Evolutionary conservation across 2,113 vertebrate genomes (phyloP).

Genomic region (Gambusia affinis): DNA sequence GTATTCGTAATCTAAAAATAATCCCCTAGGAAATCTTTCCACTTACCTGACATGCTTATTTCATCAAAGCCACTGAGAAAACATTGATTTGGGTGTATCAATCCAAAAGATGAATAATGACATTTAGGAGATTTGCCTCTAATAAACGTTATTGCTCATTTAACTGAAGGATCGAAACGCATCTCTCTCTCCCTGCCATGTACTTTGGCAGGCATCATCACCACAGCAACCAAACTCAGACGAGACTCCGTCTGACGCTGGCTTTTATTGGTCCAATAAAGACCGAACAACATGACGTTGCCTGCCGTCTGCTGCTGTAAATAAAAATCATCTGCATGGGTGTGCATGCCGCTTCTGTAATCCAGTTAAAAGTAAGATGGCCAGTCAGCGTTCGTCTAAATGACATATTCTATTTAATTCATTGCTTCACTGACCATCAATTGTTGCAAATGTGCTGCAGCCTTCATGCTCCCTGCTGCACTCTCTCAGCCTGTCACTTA

Average conservation of each 20-base stretch:
- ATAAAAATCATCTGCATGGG: conserved; percentile 30
- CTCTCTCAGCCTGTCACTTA: conserved; percentile 25
- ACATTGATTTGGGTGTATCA: neutral
- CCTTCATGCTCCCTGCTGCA: conserved; percentile 14
- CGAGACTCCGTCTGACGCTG: conserved; percentile 34
- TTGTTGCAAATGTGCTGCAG: conserved; percentile 29
- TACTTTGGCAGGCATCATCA: conserved; percentile 45
- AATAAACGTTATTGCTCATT: conserved; percentile 6
- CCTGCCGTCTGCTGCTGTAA: conserved; percentile 45
- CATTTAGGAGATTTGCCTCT: neutral
- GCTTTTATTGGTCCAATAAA: conserved; percentile 62
- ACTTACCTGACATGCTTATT: neutral
- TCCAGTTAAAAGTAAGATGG: conserved; percentile 35
- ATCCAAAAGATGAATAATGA: neutral
- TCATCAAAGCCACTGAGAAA: neutral
- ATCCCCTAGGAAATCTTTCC: neutral
- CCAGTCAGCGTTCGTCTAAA: conserved; percentile 16
- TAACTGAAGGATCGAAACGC: conserved; percentile 8
- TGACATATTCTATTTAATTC: conserved; percentile 50
- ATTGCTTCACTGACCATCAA: conserved; percentile 22
- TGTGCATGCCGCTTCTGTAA: conserved; percentile 10
- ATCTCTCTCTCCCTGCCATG: conserved; percentile 9
- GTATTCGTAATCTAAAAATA: neutral
- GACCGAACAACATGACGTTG: conserved; percentile 35
- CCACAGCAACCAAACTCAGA: conserved; percentile 64